phyloP scores from a whole-genome alignment of 2,113 vertebrate species.

The Nothobranchius furzeri region DNA sequence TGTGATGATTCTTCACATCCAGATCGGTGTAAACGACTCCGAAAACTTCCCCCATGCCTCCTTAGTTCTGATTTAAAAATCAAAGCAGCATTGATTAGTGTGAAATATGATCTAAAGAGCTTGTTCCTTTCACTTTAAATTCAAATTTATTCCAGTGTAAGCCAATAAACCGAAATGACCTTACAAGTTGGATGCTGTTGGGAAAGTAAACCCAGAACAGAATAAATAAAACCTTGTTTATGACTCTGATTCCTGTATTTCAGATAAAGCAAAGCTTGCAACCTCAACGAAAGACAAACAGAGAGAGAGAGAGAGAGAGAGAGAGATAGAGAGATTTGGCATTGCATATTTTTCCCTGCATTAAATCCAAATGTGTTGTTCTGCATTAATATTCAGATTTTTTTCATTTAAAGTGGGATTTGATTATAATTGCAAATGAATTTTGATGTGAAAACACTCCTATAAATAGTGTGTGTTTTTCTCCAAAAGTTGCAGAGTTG shows the following conservation, averaged over 20 bases:
- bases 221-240: conserved; percentile 69
- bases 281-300: conserved; percentile 56
- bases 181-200: conserved; percentile 42
- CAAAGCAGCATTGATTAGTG: conserved; percentile 51
- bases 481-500: conserved; percentile 60
- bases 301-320: too few relatives aligned
- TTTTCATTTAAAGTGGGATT: conserved; percentile 38
- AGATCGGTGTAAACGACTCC: conserved; percentile 18
- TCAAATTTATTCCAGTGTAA: conserved; percentile 56
- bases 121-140: conserved; percentile 51
- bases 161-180: conserved; percentile 54
- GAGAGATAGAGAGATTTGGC: conserved; percentile 25
- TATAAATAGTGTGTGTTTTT: conserved; percentile 72
- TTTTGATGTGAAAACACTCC: conserved; percentile 63
- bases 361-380: conserved; percentile 71
- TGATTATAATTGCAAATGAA: conserved; percentile 77
- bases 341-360: conserved; percentile 56
- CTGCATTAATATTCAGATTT: conserved; percentile 56
- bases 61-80: conserved; percentile 55
- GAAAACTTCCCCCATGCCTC: conserved; percentile 23
- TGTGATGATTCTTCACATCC: conserved; percentile 17
- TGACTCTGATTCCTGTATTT: conserved; percentile 55
- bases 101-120: conserved; percentile 55
- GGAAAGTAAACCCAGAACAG: conserved; percentile 53
- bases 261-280: conserved; percentile 48